These are phyloP conservation scores for Dione juno DNA, from an alignment of 2,888 invertebrate species.

Conservation along the genomic window DNA sequence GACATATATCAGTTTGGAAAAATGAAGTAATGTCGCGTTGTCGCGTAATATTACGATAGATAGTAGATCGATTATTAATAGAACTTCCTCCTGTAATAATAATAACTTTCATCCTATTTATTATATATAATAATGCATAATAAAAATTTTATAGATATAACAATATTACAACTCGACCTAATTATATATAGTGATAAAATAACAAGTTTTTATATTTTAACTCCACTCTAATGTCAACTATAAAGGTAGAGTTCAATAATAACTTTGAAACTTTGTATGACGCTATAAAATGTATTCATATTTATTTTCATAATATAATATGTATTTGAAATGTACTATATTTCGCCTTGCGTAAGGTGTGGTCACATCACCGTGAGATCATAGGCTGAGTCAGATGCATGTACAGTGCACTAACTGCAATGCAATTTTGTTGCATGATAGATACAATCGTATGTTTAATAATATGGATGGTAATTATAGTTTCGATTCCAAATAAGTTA, in stretches of 20 bases:
- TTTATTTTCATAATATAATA: constrained; percentile 4
- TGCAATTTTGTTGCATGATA: constrained; percentile 12
- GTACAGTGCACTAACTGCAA: constrained; percentile 5
- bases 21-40: neutral
- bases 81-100: too few species aligned
- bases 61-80: too few species aligned
- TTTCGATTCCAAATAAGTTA: neutral
- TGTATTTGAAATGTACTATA: constrained; percentile 12
- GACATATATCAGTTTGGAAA: neutral
- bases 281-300: constrained; percentile 19
- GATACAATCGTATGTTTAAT: neutral
- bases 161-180: neutral
- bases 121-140: neutral
- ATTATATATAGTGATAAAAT: neutral
- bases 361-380: constrained; percentile 41
- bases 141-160: neutral
- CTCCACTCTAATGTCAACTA: neutral
- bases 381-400: constrained; percentile 37
- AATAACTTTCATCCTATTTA: too few species aligned
- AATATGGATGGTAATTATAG: neutral
- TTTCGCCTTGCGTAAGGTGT: constrained; percentile 24
- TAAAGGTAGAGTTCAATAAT: neutral
- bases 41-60: too few species aligned
- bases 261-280: neutral
- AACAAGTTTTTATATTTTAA: neutral